Conservation (phyloP, 2,888 invertebrate genomes). For the Drosophila seclusa region DNA sequence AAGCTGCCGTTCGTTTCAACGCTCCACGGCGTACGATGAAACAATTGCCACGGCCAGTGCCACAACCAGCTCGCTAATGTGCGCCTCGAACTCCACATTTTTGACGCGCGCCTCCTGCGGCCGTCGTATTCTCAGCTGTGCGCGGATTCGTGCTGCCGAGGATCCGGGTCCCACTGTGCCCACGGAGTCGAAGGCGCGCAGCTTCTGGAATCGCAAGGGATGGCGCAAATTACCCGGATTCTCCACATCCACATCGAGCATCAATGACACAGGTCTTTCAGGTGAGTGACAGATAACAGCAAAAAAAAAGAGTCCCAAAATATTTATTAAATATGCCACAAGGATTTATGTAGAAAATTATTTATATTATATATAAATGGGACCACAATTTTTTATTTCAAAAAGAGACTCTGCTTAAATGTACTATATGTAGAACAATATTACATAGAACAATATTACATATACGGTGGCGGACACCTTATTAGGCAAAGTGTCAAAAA, state of each 20-base stretch:
- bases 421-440: not conserved
- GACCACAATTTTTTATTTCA: not conserved
- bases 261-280: conserved; percentile 88
- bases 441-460: too few species aligned
- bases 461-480: too few species aligned
- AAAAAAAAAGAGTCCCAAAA: not conserved
- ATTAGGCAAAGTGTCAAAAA: too few species aligned
- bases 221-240: conserved; percentile 92
- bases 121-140: conserved; percentile 83
- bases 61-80: not conserved
- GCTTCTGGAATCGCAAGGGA: conserved; percentile 91
- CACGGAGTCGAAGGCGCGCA: conserved; percentile 84
- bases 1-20: conserved; percentile 83
- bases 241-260: conserved; percentile 89
- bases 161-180: conserved; percentile 83
- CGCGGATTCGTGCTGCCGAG: conserved; percentile 86
- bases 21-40: conserved; percentile 58
- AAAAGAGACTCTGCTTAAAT: not conserved
- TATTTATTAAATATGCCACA: not conserved
- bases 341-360: not conserved
- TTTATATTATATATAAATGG: not conserved
- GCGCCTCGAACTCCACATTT: conserved; percentile 59
- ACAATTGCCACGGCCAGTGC: conserved; percentile 16
- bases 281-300: conserved; percentile 86
- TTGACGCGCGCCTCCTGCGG: conserved; percentile 85